phyloP scores from a whole-genome alignment of 1,140 invertebrate species.

The Procambarus virginalis region DNA sequence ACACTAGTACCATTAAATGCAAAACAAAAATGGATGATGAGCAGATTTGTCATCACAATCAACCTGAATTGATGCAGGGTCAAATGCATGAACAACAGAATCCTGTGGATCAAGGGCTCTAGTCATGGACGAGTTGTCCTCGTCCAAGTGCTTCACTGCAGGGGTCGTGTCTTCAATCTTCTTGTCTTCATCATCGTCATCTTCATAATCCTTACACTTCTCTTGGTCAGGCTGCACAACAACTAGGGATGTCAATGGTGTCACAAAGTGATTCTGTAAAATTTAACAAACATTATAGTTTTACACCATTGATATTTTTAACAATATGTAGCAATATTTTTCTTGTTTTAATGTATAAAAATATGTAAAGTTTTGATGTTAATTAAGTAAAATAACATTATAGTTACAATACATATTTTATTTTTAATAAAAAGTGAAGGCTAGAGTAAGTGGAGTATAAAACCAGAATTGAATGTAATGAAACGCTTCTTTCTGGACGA shows the following conservation, averaged over 20 bases:
- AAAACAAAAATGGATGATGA: too few species aligned
- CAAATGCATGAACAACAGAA: slow-evolving; percentile 28
- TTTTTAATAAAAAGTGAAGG: too few species aligned
- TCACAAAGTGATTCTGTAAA: slow-evolving; percentile 70
- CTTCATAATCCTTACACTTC: slow-evolving; percentile 66
- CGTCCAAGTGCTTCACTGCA: not conserved
- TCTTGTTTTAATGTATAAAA: too few species aligned
- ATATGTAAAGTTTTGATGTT: too few species aligned
- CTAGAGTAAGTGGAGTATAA: too few species aligned
- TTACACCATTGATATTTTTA: too few species aligned
- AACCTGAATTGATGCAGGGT: slow-evolving; percentile 44
- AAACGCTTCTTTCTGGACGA: too few species aligned
- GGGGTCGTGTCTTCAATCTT: not conserved
- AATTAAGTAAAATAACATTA: too few species aligned
- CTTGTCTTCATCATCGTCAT: slow-evolving; percentile 24
- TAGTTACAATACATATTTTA: too few species aligned
- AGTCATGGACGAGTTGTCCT: not conserved
- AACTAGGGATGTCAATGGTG: slow-evolving; percentile 70
- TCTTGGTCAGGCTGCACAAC: slow-evolving; percentile 69
- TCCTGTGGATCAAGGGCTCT: slow-evolving; percentile 12
- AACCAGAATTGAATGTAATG: too few species aligned
- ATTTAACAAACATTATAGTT: not conserved
- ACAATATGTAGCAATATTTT: too few species aligned
- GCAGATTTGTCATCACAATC: not conserved
- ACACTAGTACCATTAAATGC: too few species aligned